Percentiles rank a stretch among this genome's conserved stretches.
These are phyloP conservation scores for Scelioninae gen. 2 DNA, from an alignment of 2,888 invertebrate species.

Conservation along the genomic window DNA sequence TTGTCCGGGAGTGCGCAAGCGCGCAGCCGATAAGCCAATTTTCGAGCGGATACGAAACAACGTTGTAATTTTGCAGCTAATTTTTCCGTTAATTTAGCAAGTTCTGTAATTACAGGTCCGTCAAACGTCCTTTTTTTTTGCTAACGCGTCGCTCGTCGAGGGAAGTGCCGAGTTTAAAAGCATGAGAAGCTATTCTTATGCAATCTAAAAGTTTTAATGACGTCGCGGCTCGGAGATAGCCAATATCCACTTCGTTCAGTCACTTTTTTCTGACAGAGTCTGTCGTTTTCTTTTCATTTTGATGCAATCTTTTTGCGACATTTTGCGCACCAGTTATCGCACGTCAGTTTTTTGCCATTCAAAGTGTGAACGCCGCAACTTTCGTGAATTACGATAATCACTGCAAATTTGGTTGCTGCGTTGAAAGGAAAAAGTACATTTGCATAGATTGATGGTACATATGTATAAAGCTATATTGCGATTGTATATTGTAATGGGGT, in stretches of 20 bases:
- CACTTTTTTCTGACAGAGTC: slow-evolving; percentile 65
- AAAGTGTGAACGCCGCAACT: slow-evolving; percentile 36
- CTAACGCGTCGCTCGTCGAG: slow-evolving; percentile 35
- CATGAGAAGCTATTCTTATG: slow-evolving; percentile 70
- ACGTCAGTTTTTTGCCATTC: slow-evolving; percentile 29
- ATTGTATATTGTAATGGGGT: no score
- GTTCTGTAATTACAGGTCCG: slow-evolving; percentile 68
- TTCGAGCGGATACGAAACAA: slow-evolving; percentile 47
- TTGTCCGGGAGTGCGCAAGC: no score
- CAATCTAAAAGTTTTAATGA: slow-evolving; percentile 75
- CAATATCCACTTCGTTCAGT: slow-evolving; percentile 73
- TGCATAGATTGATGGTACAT: slow-evolving; percentile 13
- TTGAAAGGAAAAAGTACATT: slow-evolving; percentile 1
- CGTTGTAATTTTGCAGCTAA: slow-evolving; percentile 52
- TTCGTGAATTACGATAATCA: slow-evolving; percentile 41
- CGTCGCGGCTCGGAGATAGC: slow-evolving; percentile 69
- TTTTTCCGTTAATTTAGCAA: slow-evolving; percentile 66
- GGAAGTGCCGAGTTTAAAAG: slow-evolving; percentile 52
- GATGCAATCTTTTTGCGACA: slow-evolving; percentile 56
- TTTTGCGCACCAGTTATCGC: slow-evolving; percentile 53
- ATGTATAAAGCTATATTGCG: no score
- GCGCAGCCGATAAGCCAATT: no score
- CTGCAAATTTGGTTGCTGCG: slow-evolving; percentile 19
- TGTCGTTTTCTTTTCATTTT: slow-evolving; percentile 62
- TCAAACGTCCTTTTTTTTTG: slow-evolving; percentile 59